Percentiles rank a stretch among this genome's conserved stretches.
Conservation (phyloP, 2,113 vertebrate genomes). For the Sinocyclocheilus anshuiensis region DNA sequence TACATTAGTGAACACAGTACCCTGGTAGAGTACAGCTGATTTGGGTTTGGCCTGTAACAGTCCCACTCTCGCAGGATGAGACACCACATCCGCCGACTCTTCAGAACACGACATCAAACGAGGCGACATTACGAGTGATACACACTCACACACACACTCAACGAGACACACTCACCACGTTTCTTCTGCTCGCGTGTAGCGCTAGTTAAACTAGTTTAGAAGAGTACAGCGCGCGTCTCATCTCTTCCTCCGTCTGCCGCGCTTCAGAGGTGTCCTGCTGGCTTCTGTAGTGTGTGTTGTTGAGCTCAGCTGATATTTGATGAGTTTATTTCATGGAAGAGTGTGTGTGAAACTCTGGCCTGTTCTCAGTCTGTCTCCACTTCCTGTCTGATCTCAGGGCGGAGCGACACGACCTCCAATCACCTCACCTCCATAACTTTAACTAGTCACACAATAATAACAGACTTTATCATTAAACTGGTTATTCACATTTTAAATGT, state of each 20-base stretch:
- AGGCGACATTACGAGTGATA: background rate
- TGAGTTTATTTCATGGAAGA: background rate
- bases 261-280: background rate
- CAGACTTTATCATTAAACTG: too few relatives aligned
- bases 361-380: background rate
- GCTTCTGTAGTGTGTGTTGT: background rate
- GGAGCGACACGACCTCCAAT: background rate
- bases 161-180: background rate
- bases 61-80: background rate
- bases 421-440: background rate
- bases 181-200: background rate
- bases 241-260: background rate
- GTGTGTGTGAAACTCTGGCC: background rate
- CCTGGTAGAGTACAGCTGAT: background rate
- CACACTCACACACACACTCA: background rate
- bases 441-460: background rate
- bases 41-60: background rate
- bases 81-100: background rate
- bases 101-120: background rate
- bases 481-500: too few relatives aligned
- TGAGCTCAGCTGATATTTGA: background rate
- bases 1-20: background rate
- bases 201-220: conserved; percentile 5
- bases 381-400: conserved; percentile 15
- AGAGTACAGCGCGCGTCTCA: background rate